Evolutionary conservation across 2,888 invertebrate genomes (phyloP), one percentile per base, ranked within the genome.

Genomic region (Leptarthrus brevirostris): DNA sequence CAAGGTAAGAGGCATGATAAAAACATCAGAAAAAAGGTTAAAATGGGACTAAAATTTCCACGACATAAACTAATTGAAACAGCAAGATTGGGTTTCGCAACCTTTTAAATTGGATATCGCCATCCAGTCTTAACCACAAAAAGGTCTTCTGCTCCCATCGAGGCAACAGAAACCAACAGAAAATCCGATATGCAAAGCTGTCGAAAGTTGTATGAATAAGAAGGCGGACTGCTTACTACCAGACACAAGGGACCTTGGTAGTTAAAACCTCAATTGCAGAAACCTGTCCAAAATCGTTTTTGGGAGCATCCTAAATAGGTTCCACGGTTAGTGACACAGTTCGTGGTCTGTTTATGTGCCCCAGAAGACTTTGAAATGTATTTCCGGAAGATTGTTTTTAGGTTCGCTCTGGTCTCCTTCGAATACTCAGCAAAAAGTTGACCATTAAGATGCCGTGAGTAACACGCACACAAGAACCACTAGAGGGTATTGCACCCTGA

Each of bases 381-480:
- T n/a, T n/a, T n/a, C n/a, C n/a, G n/a, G n/a, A n/a, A n/a, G n/a
- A n/a, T n/a, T n/a, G n/a, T n/a, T n/a, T n/a, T n/a, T n/a, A n/a
- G n/a, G n/a, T n/a, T 30, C 3, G 26, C 4, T 49, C 16, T 49
- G 16, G 18, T 49, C 30, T 56, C 56, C 16, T 56, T 56, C 16
- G 26, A 14, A 44, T 3, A 8, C 16, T 8, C 44, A 3, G 44
- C 16, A 3, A 14, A 44, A 44, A 44, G 34, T 14, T 56, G 56
- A 30, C 14, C 56, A 56, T 16, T 30, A 26, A 10, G 26, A 54
- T 12, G 30, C 8, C 16, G 30, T 56, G 30, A 56, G 26, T 6
- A 56, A 56, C 56, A 26, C 30, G 24, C 44, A 26, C 64, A 64
- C 26, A 40, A 54, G 64, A 64, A 64, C 44, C 64, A 64, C 64